Base-by-base conservation (phyloP, 53 echinoderm and acorn worm genomes). In the Actinopyga echinites region DNA sequence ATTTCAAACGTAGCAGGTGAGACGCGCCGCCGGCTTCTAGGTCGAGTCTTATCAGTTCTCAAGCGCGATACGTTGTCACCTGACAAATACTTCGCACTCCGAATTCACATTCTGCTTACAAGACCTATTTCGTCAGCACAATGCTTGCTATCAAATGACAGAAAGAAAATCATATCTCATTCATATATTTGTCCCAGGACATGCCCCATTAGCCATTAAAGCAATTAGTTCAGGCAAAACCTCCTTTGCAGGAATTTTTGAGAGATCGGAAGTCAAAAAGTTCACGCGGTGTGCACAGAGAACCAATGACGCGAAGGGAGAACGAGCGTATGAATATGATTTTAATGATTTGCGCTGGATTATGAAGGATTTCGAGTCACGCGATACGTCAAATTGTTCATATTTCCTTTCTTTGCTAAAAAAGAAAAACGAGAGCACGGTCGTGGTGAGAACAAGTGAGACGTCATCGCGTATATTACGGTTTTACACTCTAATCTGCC, bases 141-240 rank as follows among this genome's bases (percentile, higher is more conserved):
- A 28, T 26, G 20, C 31, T 40, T 71, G 17, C n/a, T 36, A 71
- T 71, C 10, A 43, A 42, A 25, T 22, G 35, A 68, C 38, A 68
- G 38, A 9, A 71, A 71, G 22, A 40, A 37, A 71, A 40, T 40
- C 42, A 40, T 42, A 21, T 69, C 43, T 71, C 44, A 42, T 11
- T 22, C 32, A 22, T 7, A 22, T 71, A 42, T 19, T 71, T 36
- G 71, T 71, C 71, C 71, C 71, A 36, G 44, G 40, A 71, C 34
- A 45, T 71, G 71, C 71, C 71, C 71, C 71, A 71, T 71, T 71
- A 71, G 44, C 43, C 43, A 42, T 71, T 71, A 71, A 71, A 71
- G 42, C 71, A 45, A 71, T 71, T 71, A 71, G 24, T 6, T 49
- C 49, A 49, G 7, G 12, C 49, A 49, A 49, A 49, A 49, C 49